Conservation (phyloP, 2,888 invertebrate genomes). For the Tupiocoris notatus region DNA sequence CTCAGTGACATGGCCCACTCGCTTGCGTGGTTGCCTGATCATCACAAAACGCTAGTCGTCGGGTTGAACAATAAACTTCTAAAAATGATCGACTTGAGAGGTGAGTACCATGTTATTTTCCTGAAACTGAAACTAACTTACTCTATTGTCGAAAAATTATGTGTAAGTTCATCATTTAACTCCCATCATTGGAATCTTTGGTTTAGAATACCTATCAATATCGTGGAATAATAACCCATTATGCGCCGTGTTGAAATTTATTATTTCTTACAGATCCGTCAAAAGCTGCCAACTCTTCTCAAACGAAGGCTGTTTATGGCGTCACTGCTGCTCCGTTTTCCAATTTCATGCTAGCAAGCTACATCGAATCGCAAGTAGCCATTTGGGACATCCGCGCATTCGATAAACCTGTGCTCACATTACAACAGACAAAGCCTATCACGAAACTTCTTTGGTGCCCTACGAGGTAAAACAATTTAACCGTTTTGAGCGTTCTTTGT, state of each 20-base stretch:
- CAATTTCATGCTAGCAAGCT: constrained; percentile 79
- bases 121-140: neutral
- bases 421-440: constrained; percentile 68
- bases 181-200: neutral
- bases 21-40: constrained; percentile 76
- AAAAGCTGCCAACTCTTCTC: constrained; percentile 66
- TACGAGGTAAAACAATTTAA: constrained; percentile 69
- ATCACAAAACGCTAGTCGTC: constrained; percentile 74
- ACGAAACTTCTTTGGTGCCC: constrained; percentile 85
- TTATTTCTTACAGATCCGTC: constrained; percentile 62
- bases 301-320: constrained; percentile 81
- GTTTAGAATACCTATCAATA: too few species aligned
- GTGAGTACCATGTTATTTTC: constrained; percentile 55
- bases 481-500: neutral
- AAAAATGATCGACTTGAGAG: constrained; percentile 85
- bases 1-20: constrained; percentile 81
- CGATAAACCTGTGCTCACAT: constrained; percentile 75
- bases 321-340: constrained; percentile 74
- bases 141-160: neutral
- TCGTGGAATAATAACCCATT: neutral
- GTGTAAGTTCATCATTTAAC: too few species aligned
- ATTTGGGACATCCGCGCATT: constrained; percentile 88
- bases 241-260: neutral
- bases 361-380: constrained; percentile 73
- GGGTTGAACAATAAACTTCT: constrained; percentile 88